phyloP scores from a whole-genome alignment of 2,113 vertebrate genomes.

The Corapipo altera region DNA sequence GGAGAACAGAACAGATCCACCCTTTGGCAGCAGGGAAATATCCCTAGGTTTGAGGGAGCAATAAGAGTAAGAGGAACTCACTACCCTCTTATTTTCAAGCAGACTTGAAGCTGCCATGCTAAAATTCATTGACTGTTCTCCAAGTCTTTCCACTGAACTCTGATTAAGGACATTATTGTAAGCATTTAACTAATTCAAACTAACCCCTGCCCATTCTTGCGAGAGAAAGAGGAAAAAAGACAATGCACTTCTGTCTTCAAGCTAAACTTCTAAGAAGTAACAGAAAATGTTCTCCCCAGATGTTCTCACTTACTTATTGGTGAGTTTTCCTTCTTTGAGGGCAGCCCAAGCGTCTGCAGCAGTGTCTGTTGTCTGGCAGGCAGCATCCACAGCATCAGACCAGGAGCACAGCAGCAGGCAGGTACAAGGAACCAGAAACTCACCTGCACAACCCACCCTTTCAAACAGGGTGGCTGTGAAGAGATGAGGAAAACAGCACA shows the following conservation, averaged over 20 bases:
- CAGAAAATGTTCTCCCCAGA: not conserved
- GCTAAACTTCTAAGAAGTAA: not conserved
- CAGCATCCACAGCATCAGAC: not conserved
- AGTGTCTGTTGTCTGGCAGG: not conserved
- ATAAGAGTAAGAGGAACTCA: not conserved
- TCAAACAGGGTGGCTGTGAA: not conserved
- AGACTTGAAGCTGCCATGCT: not conserved
- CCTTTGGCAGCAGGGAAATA: not conserved
- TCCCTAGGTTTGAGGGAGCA: not conserved
- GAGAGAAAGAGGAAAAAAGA: not conserved
- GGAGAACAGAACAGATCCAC: not conserved
- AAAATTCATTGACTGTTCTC: not conserved
- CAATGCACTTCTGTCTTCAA: constrained; percentile 11
- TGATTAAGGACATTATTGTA: not conserved
- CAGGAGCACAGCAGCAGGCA: not conserved
- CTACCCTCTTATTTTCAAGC: not conserved
- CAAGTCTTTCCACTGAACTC: not conserved
- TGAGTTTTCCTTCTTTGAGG: not conserved
- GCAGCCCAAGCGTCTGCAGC: not conserved
- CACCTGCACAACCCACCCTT: not conserved
- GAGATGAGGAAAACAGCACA: not conserved
- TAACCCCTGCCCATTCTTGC: not conserved
- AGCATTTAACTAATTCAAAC: not conserved
- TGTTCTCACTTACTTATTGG: constrained; percentile 53
- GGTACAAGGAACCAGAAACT: not conserved